Conservation (phyloP, 2,888 invertebrate species). For the Toxonevra muliebris region DNA sequence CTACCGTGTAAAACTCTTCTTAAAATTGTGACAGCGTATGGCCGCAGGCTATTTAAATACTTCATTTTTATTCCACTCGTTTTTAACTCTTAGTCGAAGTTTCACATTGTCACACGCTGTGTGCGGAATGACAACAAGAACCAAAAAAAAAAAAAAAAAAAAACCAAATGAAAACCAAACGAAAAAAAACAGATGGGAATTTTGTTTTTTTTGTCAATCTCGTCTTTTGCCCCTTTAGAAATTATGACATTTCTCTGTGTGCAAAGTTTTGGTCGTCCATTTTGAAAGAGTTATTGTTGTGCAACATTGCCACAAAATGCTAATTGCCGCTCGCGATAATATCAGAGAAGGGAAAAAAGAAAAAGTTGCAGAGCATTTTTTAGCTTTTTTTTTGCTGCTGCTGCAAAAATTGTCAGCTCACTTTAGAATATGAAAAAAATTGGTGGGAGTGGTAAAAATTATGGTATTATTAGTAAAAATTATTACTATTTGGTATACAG, state of each 20-base stretch:
- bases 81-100: conserved; percentile 26
- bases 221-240: conserved; percentile 22
- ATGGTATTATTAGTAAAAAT: conserved; percentile 20
- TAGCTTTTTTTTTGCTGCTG: not conserved
- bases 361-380: not conserved
- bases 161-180: not conserved
- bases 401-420: too few species aligned
- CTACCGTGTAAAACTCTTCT: conserved; percentile 29
- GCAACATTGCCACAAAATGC: conserved; percentile 29
- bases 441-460: not conserved
- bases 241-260: conserved; percentile 44
- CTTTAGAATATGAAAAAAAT: not conserved
- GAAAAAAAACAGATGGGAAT: too few species aligned
- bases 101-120: conserved; percentile 28
- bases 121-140: not conserved
- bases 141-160: not conserved
- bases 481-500: not conserved
- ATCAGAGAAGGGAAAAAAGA: conserved; percentile 5
- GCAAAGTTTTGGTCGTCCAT: conserved; percentile 14
- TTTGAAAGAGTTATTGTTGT: conserved; percentile 21
- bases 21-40: conserved; percentile 61
- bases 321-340: conserved; percentile 29
- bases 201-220: conserved; percentile 9
- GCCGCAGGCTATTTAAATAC: conserved; percentile 61
- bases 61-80: conserved; percentile 41